phyloP scores from a whole-genome alignment of 2,113 vertebrate species.

The Poecile atricapillus region DNA sequence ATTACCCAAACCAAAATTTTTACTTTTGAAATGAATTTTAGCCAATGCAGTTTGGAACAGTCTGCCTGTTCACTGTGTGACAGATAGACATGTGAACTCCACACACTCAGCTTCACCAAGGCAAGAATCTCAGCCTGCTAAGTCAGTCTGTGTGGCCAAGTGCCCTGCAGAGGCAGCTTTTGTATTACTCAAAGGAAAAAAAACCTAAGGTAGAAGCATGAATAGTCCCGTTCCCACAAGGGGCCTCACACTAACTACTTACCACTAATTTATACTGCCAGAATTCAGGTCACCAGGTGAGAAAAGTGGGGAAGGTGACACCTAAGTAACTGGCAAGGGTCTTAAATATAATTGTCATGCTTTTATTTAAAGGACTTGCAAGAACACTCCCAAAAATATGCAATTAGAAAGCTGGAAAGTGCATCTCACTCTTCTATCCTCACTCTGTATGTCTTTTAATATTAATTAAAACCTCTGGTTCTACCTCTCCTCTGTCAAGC shows the following conservation, averaged over 20 bases:
- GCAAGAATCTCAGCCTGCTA: background rate
- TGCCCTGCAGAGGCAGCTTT: background rate
- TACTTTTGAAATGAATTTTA: background rate
- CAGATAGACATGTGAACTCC: background rate
- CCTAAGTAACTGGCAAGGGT: background rate
- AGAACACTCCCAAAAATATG: background rate
- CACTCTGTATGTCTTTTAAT: background rate
- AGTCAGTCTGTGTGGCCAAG: background rate
- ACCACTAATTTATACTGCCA: background rate
- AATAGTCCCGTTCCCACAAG: background rate
- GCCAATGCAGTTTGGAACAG: background rate
- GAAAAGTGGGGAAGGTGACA: background rate
- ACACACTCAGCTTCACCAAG: background rate
- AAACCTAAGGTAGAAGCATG: background rate
- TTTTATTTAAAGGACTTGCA: background rate
- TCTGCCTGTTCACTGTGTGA: background rate
- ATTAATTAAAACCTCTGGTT: background rate
- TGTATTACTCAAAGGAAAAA: background rate
- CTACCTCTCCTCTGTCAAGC: background rate
- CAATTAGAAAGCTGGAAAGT: background rate
- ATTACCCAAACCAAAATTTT: background rate
- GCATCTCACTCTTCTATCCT: background rate
- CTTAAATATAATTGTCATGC: background rate
- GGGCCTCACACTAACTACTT: background rate
- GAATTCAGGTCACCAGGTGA: background rate